Base-by-base conservation (phyloP, 2,797 vertebrate genomes). In the Podargus strigoides region DNA sequence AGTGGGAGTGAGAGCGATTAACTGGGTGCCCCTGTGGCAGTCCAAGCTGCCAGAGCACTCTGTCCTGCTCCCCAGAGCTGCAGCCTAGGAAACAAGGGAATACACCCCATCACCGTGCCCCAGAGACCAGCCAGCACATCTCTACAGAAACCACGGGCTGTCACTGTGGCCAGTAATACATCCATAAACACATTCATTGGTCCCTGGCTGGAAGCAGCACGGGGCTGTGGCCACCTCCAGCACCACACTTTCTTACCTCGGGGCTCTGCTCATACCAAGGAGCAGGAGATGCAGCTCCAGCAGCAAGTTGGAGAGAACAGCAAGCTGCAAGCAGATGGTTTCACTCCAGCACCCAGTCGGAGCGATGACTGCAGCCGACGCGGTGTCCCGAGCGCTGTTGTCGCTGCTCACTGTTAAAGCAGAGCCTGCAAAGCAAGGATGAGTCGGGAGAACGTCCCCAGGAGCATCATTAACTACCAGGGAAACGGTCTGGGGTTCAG, bases 31-130 rank as follows among this genome's bases (percentile, higher is more conserved):
- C n/a, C n/a, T n/a, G n/a, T n/a, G n/a, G n/a, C n/a, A n/a, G n/a
- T n/a, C n/a, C n/a, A n/a, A n/a, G n/a, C n/a, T n/a, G n/a, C 15
- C 4, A 0, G 0, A 0, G 9, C 55, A 23, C 27, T 39, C 18
- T 15, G n/a, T 24, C n/a, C 63, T n/a, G 28, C 39, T 21, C 53
- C 73, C 68, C 68, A 9, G 42, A 62, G 34, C 70, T 63, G 67
- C 23, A 64, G 60, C 2, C 24, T 20, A 8, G 56, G 55, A 32
- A 64, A 46, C 1, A 12, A n/a, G 62, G 70, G 62, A 49, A 47
- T 8, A 14, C 5, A 39, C 11, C 32, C 46, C 27, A 0, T 49
- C 32, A 63, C 41, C 64, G 14, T 46, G 24, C 32, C 41, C 60
- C 3, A 14, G 41, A 41, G 63, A 53, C 30, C 86, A 42, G 79